phyloP scores from a whole-genome alignment of 2,797 vertebrate species.

The Ptychadena robeensis region DNA sequence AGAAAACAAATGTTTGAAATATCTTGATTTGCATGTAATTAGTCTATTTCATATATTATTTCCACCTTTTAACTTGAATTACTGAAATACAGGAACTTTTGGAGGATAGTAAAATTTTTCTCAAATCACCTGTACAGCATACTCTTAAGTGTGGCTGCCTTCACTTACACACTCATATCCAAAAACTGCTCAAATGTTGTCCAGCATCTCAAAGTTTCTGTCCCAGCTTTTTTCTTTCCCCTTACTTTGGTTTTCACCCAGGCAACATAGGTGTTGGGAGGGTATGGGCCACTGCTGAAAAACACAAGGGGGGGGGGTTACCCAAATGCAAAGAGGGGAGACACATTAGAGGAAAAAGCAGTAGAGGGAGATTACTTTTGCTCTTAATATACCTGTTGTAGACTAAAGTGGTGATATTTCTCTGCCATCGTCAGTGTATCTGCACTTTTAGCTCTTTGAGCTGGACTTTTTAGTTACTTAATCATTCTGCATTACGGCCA shows the following conservation, averaged over 20 bases:
- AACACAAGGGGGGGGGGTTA: background rate
- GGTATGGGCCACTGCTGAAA: conserved; percentile 10
- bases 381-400: no score
- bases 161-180: conserved; percentile 57
- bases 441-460: no score
- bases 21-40: no score
- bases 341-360: background rate
- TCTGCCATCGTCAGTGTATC: no score
- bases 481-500: no score
- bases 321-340: background rate
- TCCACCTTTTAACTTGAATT: no score
- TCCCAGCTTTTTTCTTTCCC: background rate
- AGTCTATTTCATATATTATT: no score
- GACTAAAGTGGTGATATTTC: no score
- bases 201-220: conserved; percentile 53
- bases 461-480: no score
- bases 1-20: no score
- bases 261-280: conserved; percentile 15
- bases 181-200: conserved; percentile 58
- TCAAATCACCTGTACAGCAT: background rate
- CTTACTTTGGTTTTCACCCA: conserved; percentile 21
- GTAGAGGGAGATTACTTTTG: background rate
- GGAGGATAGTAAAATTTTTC: no score
- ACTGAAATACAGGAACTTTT: background rate
- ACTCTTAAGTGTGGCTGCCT: background rate